A percentile compares a stretch with the other conserved stretches of the same genome.
phyloP scores from a whole-genome alignment of 2,888 invertebrate species.

The Microplitis manilae region DNA sequence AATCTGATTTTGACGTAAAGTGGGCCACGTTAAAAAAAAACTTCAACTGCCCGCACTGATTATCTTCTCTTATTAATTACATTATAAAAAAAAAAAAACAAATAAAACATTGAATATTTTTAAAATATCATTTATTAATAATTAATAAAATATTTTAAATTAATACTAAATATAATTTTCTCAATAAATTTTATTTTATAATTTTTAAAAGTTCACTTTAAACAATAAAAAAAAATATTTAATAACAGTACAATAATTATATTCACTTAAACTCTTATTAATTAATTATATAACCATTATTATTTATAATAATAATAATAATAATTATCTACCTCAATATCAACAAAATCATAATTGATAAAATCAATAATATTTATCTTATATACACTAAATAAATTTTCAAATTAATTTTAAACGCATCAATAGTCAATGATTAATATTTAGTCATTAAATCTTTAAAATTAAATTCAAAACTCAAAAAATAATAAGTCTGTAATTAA shows the following conservation, averaged over 20 bases:
- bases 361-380: constrained; percentile 13
- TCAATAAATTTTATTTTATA: too few relatives aligned
- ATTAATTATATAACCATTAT: constrained; percentile 1
- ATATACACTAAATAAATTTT: constrained; percentile 20
- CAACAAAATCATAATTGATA: background rate
- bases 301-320: background rate
- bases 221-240: too few relatives aligned
- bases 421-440: constrained; percentile 6
- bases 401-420: constrained; percentile 8
- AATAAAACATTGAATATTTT: too few relatives aligned
- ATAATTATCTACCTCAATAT: background rate
- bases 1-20: too few relatives aligned
- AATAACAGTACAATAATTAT: too few relatives aligned
- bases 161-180: too few relatives aligned
- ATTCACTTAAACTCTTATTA: background rate
- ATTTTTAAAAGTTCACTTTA: too few relatives aligned
- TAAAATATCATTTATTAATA: too few relatives aligned
- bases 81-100: too few relatives aligned
- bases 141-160: background rate
- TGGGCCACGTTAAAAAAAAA: too few relatives aligned
- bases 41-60: too few relatives aligned
- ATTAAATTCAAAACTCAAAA: constrained; percentile 12
- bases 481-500: background rate
- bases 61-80: too few relatives aligned
- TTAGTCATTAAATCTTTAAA: background rate